These are phyloP conservation scores for Cactoblastis cactorum DNA, from an alignment of 2,888 invertebrate species.

Conservation along the genomic window DNA sequence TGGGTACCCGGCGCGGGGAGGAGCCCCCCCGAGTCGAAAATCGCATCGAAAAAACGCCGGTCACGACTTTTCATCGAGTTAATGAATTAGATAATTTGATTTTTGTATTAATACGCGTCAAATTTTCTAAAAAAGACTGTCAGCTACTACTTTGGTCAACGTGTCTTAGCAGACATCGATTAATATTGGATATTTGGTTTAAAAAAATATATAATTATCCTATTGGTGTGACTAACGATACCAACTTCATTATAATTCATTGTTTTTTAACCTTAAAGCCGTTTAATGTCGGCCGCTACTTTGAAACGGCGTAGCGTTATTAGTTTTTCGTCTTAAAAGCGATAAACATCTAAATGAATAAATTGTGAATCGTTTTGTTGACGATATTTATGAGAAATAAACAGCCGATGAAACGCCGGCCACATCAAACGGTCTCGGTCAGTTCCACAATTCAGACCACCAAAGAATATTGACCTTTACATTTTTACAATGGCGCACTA, in stretches of 20 bases:
- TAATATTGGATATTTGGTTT: not conserved
- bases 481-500: constrained; percentile 24
- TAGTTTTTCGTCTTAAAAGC: constrained; percentile 66
- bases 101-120: constrained; percentile 29
- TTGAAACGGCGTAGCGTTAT: constrained; percentile 53
- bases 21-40: constrained; percentile 23
- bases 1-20: constrained; percentile 20
- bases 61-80: constrained; percentile 39
- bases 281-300: constrained; percentile 7
- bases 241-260: constrained; percentile 10
- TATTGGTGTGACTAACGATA: constrained; percentile 8
- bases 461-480: constrained; percentile 35
- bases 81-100: constrained; percentile 35
- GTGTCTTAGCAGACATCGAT: not conserved
- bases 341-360: constrained; percentile 74
- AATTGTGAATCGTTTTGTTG: constrained; percentile 60
- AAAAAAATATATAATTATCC: constrained; percentile 13
- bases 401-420: constrained; percentile 52
- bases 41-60: constrained; percentile 28
- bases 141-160: not conserved
- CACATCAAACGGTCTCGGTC: constrained; percentile 53
- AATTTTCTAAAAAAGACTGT: constrained; percentile 36
- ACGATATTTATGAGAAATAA: constrained; percentile 67
- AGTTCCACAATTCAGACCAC: constrained; percentile 32
- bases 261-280: constrained; percentile 10